Evolutionary conservation across 2,113 vertebrate genomes (phyloP).

Genomic region (Siphamia tubifer): DNA sequence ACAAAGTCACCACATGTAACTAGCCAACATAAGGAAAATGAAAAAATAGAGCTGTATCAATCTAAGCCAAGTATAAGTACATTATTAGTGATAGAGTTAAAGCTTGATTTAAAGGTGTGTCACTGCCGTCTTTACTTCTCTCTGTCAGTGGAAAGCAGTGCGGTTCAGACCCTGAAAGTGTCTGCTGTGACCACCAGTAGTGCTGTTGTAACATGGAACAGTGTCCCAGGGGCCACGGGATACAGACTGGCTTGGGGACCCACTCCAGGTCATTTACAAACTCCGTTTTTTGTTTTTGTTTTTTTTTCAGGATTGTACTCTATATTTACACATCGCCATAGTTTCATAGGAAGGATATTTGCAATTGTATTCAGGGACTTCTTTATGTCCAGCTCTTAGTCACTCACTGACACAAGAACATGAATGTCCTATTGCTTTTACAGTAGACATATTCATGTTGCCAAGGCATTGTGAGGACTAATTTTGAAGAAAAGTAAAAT

Average conservation of each 20-base stretch:
- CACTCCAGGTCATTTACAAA: slow-evolving; percentile 79
- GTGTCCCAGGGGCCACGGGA: slow-evolving; percentile 84
- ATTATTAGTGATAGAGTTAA: too few species aligned
- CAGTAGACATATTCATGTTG: background rate
- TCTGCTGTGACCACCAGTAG: slow-evolving; percentile 80
- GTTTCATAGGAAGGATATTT: background rate
- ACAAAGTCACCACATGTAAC: slow-evolving; percentile 81
- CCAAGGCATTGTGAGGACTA: background rate
- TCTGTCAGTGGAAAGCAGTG: slow-evolving; percentile 85
- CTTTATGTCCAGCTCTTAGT: background rate
- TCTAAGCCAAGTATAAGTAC: too few species aligned
- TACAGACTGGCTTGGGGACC: slow-evolving; percentile 89
- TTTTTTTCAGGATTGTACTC: background rate
- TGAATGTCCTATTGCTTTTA: slow-evolving; percentile 19
- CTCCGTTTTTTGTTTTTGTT: background rate
- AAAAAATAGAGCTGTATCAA: background rate
- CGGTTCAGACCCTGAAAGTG: slow-evolving; percentile 83
- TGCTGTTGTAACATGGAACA: slow-evolving; percentile 84
- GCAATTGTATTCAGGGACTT: background rate
- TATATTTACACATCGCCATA: background rate
- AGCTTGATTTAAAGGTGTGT: too few species aligned
- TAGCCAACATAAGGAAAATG: background rate
- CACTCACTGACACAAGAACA: background rate
- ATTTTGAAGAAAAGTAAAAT: slow-evolving; percentile 22
- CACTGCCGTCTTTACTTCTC: background rate